A percentile compares a stretch with the other conserved stretches of the same genome.
These are phyloP conservation scores for Campaea margaritaria DNA, from an alignment of 2,888 invertebrate genomes.

Conservation along the genomic window DNA sequence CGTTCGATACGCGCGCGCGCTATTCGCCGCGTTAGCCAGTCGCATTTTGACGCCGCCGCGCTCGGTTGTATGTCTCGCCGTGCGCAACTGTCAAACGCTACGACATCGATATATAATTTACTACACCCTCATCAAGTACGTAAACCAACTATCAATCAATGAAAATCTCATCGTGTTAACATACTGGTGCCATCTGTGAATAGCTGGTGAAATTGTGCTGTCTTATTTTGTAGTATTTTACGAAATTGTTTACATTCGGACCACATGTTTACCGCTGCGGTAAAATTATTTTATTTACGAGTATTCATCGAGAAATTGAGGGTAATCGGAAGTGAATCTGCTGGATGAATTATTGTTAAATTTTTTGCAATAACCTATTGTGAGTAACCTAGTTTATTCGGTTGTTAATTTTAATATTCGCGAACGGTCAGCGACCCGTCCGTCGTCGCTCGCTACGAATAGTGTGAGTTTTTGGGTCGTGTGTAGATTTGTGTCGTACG, in stretches of 20 bases:
- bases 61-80: constrained; percentile 56
- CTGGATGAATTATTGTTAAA: constrained; percentile 10
- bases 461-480: constrained; percentile 27
- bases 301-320: constrained; percentile 24
- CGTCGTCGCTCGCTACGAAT: neutral
- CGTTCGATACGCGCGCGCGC: constrained; percentile 84
- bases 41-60: constrained; percentile 73
- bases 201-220: constrained; percentile 39
- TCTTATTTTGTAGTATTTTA: constrained; percentile 35
- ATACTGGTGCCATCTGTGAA: constrained; percentile 26
- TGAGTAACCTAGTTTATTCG: constrained; percentile 11
- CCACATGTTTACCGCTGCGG: constrained; percentile 66
- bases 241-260: constrained; percentile 75
- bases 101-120: constrained; percentile 72
- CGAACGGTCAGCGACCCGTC: constrained; percentile 18
- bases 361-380: constrained; percentile 1
- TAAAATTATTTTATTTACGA: constrained; percentile 41
- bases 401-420: constrained; percentile 13
- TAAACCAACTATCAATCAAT: constrained; percentile 47
- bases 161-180: constrained; percentile 9
- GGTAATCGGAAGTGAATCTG: constrained; percentile 16
- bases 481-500: constrained; percentile 42
- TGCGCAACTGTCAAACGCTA: constrained; percentile 70
- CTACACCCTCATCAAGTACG: constrained; percentile 69
- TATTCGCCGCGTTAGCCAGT: constrained; percentile 61